phyloP scores from a whole-genome alignment of 2,888 invertebrate species.

The Physocephala rufipes region DNA sequence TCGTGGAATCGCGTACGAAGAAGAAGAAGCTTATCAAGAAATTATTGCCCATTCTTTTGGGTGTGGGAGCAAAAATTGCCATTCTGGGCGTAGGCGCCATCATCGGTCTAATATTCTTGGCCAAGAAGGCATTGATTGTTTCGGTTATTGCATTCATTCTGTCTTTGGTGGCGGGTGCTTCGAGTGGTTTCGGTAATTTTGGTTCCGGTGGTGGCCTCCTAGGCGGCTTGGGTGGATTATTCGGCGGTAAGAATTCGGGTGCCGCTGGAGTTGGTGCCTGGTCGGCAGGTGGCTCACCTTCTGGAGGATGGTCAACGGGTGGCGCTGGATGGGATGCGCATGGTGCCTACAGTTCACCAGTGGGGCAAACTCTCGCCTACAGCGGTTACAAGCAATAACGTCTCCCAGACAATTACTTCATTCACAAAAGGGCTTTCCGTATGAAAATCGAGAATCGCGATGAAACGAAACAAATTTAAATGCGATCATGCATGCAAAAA shows the following conservation, averaged over 20 bases:
- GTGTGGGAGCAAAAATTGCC: slow-evolving; percentile 71
- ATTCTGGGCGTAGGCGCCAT: slow-evolving; percentile 69
- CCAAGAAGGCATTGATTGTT: slow-evolving; percentile 73
- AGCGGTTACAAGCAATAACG: slow-evolving; percentile 67
- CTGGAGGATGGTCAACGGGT: slow-evolving; percentile 57
- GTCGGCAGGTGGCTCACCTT: slow-evolving; percentile 50
- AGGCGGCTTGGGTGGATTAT: slow-evolving; percentile 59
- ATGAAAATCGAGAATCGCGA: too few species aligned
- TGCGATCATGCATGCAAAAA: slow-evolving; percentile 19
- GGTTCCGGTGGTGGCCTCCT: slow-evolving; percentile 57
- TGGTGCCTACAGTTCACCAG: slow-evolving; percentile 68
- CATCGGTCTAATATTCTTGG: slow-evolving; percentile 70
- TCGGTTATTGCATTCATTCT: slow-evolving; percentile 71
- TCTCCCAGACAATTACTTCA: too few species aligned
- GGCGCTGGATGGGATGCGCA: slow-evolving; percentile 64
- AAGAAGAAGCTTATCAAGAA: slow-evolving; percentile 70
- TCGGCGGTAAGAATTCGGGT: slow-evolving; percentile 59
- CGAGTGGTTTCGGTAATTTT: slow-evolving; percentile 58
- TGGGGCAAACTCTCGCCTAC: slow-evolving; percentile 68
- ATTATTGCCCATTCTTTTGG: slow-evolving; percentile 70
- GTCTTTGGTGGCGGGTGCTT: slow-evolving; percentile 67
- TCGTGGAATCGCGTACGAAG: slow-evolving; percentile 71
- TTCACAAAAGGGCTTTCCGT: too few species aligned
- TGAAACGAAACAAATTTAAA: too few species aligned
- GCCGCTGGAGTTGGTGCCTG: slow-evolving; percentile 45